Conservation (phyloP, 2,888 invertebrate species). For the Trichopoda pennipes region DNA sequence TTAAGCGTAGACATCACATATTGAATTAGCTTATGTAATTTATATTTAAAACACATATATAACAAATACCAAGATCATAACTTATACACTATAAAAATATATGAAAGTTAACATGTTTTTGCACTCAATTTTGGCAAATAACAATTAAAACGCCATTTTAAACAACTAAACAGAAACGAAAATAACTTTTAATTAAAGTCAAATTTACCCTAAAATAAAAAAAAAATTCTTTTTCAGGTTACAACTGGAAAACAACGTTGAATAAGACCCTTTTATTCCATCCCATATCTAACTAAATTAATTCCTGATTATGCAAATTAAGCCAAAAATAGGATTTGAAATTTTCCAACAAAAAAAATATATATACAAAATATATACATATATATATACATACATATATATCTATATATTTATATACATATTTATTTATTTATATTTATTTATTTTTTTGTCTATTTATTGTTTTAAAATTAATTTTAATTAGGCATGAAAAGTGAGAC, state of each 20-base stretch:
- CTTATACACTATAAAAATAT: slow-evolving; percentile 56
- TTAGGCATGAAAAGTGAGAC: slow-evolving; percentile 78
- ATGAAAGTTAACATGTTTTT: slow-evolving; percentile 68
- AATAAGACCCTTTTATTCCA: no score
- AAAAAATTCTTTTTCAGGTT: no score
- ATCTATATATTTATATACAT: no score
- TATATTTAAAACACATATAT: background rate
- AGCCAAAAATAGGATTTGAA: slow-evolving; percentile 52
- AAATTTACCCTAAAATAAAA: no score
- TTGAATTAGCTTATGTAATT: slow-evolving; percentile 20
- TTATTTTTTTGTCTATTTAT: slow-evolving; percentile 58
- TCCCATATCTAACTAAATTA: slow-evolving; percentile 8
- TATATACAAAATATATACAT: background rate
- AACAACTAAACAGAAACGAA: background rate
- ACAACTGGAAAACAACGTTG: no score
- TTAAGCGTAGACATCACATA: slow-evolving; percentile 32
- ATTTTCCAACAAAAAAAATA: slow-evolving; percentile 18
- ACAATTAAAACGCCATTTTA: slow-evolving; percentile 9
- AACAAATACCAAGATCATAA: slow-evolving; percentile 16
- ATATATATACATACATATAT: no score
- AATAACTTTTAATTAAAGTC: background rate
- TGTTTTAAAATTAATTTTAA: slow-evolving; percentile 69
- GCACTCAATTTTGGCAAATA: slow-evolving; percentile 51
- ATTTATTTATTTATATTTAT: slow-evolving; percentile 25
- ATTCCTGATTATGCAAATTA: slow-evolving; percentile 2